Evolutionary conservation across 2,113 vertebrate species (phyloP).

Genomic region (Diadophis punctatus): DNA sequence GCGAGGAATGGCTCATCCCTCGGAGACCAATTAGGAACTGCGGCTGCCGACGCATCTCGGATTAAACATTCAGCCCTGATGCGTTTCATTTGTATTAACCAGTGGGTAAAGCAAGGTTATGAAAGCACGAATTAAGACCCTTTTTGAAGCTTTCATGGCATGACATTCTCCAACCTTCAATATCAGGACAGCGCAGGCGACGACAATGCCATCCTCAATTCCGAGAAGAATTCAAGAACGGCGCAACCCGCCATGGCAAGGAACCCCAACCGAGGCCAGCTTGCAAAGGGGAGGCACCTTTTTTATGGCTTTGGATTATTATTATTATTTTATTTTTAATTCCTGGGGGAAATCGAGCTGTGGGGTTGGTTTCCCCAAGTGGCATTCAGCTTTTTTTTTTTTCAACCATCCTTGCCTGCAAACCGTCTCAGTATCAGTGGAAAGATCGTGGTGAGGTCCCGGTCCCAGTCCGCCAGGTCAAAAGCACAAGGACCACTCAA

Average conservation of each 20-base stretch:
- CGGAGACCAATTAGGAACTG: neutral
- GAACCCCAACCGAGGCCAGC: neutral
- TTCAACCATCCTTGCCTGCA: no score
- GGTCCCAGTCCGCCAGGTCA: no score
- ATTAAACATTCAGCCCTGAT: neutral
- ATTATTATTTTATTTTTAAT: no score
- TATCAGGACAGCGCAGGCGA: no score
- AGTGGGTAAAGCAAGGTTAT: neutral
- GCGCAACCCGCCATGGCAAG: neutral
- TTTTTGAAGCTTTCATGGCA: neutral
- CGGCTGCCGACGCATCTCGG: neutral
- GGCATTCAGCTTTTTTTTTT: no score
- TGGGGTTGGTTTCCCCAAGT: neutral
- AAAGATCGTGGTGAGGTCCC: no score
- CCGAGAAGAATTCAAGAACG: neutral
- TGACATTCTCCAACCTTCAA: neutral
- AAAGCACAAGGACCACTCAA: neutral
- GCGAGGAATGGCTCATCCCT: neutral
- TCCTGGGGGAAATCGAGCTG: neutral
- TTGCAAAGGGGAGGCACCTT: neutral
- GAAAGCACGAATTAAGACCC: neutral
- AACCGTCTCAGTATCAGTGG: neutral
- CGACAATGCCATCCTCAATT: neutral
- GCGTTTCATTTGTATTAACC: neutral
- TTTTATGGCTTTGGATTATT: neutral